These are phyloP conservation scores for Julus scanicus DNA, from an alignment of 2,888 invertebrate species.

Conservation along the genomic window DNA sequence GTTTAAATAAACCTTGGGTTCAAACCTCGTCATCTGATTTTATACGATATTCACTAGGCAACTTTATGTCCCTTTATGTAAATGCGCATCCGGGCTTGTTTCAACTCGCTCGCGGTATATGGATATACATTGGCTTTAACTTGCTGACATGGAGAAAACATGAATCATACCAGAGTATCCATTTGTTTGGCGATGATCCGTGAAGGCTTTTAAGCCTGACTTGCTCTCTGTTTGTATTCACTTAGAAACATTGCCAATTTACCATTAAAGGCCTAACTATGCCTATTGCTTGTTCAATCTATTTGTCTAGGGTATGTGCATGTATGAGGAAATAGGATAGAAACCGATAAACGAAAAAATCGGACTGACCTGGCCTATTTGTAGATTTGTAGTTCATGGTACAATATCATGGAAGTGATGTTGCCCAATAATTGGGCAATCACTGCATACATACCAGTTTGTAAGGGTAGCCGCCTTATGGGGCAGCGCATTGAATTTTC, in stretches of 20 bases:
- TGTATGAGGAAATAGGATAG: background rate
- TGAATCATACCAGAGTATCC: slow-evolving; percentile 20
- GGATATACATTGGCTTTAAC: background rate
- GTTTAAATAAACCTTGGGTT: background rate
- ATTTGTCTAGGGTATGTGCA: background rate
- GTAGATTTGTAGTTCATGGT: too few species aligned
- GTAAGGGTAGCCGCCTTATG: background rate
- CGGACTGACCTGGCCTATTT: too few species aligned
- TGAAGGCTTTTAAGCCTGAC: slow-evolving; percentile 21
- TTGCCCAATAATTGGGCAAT: background rate
- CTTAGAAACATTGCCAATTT: slow-evolving; percentile 34
- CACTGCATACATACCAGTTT: background rate
- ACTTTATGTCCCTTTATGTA: background rate
- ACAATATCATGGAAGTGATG: too few species aligned
- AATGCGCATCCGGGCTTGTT: background rate
- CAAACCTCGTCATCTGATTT: background rate
- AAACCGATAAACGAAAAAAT: too few species aligned
- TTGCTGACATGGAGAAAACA: slow-evolving; percentile 18
- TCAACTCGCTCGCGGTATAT: background rate
- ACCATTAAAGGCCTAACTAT: background rate
- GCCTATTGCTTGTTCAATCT: background rate
- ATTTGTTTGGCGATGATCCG: slow-evolving; percentile 32
- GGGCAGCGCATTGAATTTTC: background rate
- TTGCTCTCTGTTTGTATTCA: slow-evolving; percentile 21
- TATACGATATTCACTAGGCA: background rate